Base-by-base conservation (phyloP, 2,113 vertebrate species). In the Chrysochloris asiatica region DNA sequence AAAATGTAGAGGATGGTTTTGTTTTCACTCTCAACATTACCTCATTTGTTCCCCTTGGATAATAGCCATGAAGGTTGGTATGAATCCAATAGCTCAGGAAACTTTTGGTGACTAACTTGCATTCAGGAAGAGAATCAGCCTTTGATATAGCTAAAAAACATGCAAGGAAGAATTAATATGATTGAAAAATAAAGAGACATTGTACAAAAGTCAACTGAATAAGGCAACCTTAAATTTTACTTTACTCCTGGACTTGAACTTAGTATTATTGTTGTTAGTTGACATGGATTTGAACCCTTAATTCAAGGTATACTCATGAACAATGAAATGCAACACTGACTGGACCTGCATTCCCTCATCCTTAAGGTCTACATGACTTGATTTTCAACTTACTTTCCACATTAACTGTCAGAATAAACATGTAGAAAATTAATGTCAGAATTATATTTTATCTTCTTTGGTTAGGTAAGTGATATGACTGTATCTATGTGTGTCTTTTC, bases 311-410 rank as follows among this genome's bases (percentile, higher is more conserved):
- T 52, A 52, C 50, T 52, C 50, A 52, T 17, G 16, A 52, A 17
- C 50, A 52, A 52, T 4, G 7, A 52, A 52, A 13, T 12, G 50
- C 13, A 13, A 52, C 12, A 52, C 50, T 52, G 16, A 12, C 50
- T 52, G 50, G 16, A 16, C 50, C 16, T 52, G 50, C 16, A 54
- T 33, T 38, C 10, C 16, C 28, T 71, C 13, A 28, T 30, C 4
- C 3, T 12, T 26, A 24, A 75, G 2, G 14, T 24, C 9, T 87
- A 6, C 63, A 80, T 76, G 26, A 80, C 19, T 59, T 65, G 1
- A 52, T 80, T 52, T 45, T 86, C 19, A 83, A 38, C 13, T 71
- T 84, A 80, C 50, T 87, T 90, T 90, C 54, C 59, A 61, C 28
- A 48, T 33, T 50, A 82, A 43, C 3, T 47, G 1, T 63, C 7